Evolutionary conservation across 2,113 vertebrate genomes (phyloP).

Genomic region (Deroptyus accipitrinus): DNA sequence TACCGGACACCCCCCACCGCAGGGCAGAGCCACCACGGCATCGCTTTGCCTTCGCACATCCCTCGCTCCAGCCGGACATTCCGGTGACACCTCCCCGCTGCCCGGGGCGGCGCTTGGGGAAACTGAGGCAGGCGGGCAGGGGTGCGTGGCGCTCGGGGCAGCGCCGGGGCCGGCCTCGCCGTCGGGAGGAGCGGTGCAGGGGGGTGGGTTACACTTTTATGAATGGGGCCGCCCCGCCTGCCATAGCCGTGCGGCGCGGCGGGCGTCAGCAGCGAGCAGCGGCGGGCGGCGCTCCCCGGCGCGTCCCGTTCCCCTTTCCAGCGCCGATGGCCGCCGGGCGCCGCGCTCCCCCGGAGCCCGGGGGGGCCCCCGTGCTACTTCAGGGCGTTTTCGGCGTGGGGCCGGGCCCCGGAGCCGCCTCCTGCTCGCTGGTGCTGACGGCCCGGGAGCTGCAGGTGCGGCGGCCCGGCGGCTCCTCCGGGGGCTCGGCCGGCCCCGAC

Average conservation of each 20-base stretch:
- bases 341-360: slow-evolving; percentile 14
- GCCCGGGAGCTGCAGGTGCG: slow-evolving; percentile 4
- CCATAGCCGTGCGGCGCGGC: background rate
- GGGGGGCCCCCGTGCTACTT: background rate
- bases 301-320: background rate
- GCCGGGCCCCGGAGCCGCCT: background rate
- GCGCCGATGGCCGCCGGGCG: slow-evolving; percentile 1
- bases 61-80: too few species aligned
- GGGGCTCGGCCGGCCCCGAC: background rate
- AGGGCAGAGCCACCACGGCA: background rate
- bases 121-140: background rate
- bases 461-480: background rate
- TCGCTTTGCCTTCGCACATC: background rate
- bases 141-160: background rate
- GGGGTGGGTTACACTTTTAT: background rate
- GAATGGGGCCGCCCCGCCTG: slow-evolving; percentile 18
- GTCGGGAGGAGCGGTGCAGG: background rate
- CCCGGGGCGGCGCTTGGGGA: background rate
- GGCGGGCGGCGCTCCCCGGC: slow-evolving; percentile 15
- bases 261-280: slow-evolving; percentile 38
- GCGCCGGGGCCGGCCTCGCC: background rate
- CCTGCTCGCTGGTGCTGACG: background rate
- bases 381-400: background rate
- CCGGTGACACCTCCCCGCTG: background rate
- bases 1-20: background rate